Evolutionary conservation across 2,797 vertebrate species (phyloP).

Genomic region (Danio kyathit): DNA sequence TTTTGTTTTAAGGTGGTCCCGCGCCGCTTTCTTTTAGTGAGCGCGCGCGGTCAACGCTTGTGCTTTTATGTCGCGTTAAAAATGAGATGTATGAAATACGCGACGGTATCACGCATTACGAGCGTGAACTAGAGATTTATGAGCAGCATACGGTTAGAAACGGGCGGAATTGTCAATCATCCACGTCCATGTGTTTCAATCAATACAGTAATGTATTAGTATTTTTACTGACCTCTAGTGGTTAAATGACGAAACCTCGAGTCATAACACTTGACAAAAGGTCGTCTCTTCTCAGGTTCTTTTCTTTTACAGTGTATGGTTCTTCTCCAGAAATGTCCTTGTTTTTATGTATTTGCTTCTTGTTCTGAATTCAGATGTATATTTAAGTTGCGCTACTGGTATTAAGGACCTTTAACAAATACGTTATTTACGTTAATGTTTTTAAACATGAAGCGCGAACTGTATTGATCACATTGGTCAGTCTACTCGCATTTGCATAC

Average conservation of each 20-base stretch:
- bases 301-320: not conserved
- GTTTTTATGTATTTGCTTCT: not conserved
- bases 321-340: not conserved
- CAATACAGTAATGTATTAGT: not conserved
- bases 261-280: too few relatives aligned
- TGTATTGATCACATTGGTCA: not conserved
- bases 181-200: not conserved
- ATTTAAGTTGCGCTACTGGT: not conserved
- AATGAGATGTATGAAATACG: not conserved
- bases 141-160: slow-evolving; percentile 5
- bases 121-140: slow-evolving; percentile 7
- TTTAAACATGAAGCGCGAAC: too few relatives aligned
- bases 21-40: not conserved
- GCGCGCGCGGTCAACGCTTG: not conserved
- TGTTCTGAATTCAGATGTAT: not conserved
- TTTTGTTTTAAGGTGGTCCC: slow-evolving; percentile 14
- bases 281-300: not conserved
- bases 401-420: not conserved
- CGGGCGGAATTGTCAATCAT: slow-evolving; percentile 13
- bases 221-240: slow-evolving; percentile 8
- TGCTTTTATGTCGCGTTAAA: not conserved
- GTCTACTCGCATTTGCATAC: not conserved
- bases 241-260: not conserved
- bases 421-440: not conserved
- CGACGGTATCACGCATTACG: not conserved